Evolutionary conservation across 2,113 vertebrate genomes (phyloP).

Genomic region (Camelus dromedarius): DNA sequence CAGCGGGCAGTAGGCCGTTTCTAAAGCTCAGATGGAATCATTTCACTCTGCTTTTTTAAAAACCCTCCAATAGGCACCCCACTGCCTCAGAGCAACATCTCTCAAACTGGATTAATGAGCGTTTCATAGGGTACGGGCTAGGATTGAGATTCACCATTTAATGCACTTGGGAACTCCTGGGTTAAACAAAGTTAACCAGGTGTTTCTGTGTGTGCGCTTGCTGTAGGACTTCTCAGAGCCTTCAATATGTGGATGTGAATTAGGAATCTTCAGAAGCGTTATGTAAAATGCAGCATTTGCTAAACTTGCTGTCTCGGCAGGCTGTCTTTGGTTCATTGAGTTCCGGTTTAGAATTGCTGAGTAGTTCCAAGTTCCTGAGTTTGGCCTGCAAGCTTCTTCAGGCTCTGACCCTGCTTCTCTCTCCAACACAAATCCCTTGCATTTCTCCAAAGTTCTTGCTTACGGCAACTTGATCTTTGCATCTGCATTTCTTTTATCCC

Average conservation of each 20-base stretch:
- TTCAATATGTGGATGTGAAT: not conserved
- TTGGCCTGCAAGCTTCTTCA: not conserved
- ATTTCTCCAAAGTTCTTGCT: not conserved
- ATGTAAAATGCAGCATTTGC: not conserved
- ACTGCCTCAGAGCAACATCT: not conserved
- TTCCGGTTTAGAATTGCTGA: not conserved
- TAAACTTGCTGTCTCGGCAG: not conserved
- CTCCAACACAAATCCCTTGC: not conserved
- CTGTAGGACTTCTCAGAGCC: constrained; percentile 46
- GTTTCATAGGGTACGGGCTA: not conserved
- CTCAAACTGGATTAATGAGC: not conserved
- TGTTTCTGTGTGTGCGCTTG: not conserved
- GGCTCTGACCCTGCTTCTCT: not conserved
- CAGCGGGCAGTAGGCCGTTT: constrained; percentile 14
- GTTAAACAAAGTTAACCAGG: not conserved
- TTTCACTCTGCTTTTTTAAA: not conserved
- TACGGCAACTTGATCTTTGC: not conserved
- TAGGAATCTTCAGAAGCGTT: not conserved
- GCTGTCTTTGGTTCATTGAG: not conserved
- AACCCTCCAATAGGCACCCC: not conserved
- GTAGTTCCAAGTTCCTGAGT: not conserved
- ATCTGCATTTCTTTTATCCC: not conserved
- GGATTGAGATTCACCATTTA: not conserved
- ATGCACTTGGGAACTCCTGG: not conserved
- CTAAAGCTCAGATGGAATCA: constrained; percentile 26